Percentiles rank a stretch among this genome's conserved stretches.
Evolutionary conservation across 1,140 invertebrate genomes (phyloP).

Genomic region (Gryon sp.): DNA sequence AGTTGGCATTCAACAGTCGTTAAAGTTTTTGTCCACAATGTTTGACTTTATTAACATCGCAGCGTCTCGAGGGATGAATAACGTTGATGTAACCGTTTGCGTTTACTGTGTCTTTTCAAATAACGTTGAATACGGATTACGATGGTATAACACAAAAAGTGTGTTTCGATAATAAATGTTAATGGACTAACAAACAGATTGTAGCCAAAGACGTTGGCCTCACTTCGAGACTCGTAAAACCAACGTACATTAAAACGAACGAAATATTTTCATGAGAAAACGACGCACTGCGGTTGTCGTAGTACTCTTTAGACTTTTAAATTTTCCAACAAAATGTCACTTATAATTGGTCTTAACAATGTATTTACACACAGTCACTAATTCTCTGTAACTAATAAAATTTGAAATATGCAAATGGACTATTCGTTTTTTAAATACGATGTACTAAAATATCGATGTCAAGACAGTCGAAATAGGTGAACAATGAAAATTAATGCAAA

Average conservation of each 20-base stretch:
- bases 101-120: conserved; percentile 17
- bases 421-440: no score
- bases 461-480: no score
- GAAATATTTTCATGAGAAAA: conserved; percentile 33
- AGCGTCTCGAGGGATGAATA: conserved; percentile 7
- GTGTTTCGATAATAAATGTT: conserved; percentile 30
- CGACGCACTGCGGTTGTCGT: conserved; percentile 10
- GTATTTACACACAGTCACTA: no score
- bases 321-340: conserved; percentile 12
- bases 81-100: neutral
- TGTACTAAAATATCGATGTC: no score
- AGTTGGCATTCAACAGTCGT: conserved; percentile 5
- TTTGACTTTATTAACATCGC: neutral
- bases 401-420: no score
- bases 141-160: conserved; percentile 11
- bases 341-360: conserved; percentile 40
- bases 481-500: no score
- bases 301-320: conserved; percentile 31
- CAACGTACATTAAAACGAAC: conserved; percentile 28
- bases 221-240: conserved; percentile 32
- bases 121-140: conserved; percentile 3
- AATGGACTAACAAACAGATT: conserved; percentile 38
- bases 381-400: no score
- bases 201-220: conserved; percentile 29
- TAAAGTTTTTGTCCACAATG: conserved; percentile 14